Evolutionary conservation across 2,888 invertebrate species (phyloP).

Genomic region (Poecilus cupreus): DNA sequence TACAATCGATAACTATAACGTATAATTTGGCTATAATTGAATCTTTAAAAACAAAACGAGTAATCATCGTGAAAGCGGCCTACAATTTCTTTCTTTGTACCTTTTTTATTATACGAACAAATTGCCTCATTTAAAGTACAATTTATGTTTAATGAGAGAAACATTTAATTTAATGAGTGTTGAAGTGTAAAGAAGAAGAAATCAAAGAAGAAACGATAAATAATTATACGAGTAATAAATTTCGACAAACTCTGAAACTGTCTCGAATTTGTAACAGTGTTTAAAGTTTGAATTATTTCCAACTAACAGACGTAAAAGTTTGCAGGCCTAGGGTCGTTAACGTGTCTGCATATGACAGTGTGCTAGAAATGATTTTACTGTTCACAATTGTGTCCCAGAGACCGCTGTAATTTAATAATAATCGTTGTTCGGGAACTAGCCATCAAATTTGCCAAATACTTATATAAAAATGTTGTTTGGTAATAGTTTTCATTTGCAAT

Average conservation of each 20-base stretch:
- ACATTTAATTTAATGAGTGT: background rate
- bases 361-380: conserved; percentile 11
- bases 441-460: background rate
- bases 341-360: conserved; percentile 16
- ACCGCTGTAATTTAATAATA: background rate
- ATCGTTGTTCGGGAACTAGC: background rate
- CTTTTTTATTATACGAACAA: background rate
- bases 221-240: conserved; percentile 7
- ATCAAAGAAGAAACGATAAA: conserved; percentile 16
- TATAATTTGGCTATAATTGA: background rate
- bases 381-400: background rate
- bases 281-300: conserved; percentile 25
- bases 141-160: background rate
- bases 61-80: background rate
- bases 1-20: background rate
- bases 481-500: too few relatives aligned
- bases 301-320: conserved; percentile 26
- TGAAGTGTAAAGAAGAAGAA: conserved; percentile 1
- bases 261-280: background rate
- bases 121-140: background rate
- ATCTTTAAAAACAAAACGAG: background rate
- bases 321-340: conserved; percentile 26
- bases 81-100: background rate
- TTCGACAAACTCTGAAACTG: background rate
- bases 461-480: background rate